These are phyloP conservation scores for Cosmia pyralina DNA, from an alignment of 2,888 invertebrate species.

Conservation along the genomic window DNA sequence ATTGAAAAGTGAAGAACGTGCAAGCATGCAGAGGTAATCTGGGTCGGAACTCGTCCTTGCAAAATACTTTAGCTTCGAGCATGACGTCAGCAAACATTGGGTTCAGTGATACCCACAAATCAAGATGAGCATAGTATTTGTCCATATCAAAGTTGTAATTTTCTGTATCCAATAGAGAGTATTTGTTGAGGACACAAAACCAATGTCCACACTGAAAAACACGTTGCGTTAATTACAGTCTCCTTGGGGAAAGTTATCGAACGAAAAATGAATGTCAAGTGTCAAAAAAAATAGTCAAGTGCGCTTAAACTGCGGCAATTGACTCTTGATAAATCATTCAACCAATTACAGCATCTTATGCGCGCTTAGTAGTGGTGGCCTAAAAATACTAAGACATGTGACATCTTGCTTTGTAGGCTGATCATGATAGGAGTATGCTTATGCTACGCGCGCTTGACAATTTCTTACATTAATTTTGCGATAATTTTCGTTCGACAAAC, in stretches of 20 bases:
- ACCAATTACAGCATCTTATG: too few species aligned
- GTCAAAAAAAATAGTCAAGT: not conserved
- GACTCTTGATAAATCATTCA: too few species aligned
- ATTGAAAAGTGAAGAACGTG: slow-evolving; percentile 70
- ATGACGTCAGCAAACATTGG: slow-evolving; percentile 72
- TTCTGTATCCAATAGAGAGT: slow-evolving; percentile 66
- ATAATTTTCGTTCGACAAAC: too few species aligned
- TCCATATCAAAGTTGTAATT: slow-evolving; percentile 67
- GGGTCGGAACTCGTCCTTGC: slow-evolving; percentile 65
- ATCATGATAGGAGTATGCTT: too few species aligned
- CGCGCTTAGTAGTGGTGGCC: too few species aligned
- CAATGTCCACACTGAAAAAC: slow-evolving; percentile 75
- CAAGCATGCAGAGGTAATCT: slow-evolving; percentile 70
- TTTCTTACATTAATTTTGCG: too few species aligned
- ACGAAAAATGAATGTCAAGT: not conserved
- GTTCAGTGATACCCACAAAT: slow-evolving; percentile 78
- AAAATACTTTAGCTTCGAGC: slow-evolving; percentile 71
- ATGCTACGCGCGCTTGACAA: too few species aligned
- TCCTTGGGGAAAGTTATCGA: not conserved
- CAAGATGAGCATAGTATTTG: slow-evolving; percentile 76
- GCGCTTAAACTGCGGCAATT: not conserved
- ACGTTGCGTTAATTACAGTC: not conserved
- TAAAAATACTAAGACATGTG: too few species aligned
- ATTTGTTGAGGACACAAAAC: slow-evolving; percentile 76
- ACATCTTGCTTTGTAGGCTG: too few species aligned